These are phyloP conservation scores for Eupithecia insigniata DNA, from an alignment of 2,888 invertebrate species.

Conservation along the genomic window DNA sequence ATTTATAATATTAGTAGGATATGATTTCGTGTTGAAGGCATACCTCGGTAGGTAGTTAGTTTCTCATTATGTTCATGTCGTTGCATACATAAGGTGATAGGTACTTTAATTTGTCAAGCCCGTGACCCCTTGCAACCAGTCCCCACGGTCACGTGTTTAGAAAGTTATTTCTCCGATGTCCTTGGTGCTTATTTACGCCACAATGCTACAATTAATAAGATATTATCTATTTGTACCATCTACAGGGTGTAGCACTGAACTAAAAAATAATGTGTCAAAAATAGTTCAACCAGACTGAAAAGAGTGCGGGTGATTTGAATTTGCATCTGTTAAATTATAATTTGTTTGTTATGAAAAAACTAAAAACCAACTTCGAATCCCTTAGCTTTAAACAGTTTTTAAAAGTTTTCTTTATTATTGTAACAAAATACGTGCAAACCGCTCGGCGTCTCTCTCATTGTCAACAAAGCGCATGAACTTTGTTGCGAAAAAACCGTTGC, in stretches of 20 bases:
- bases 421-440: no score
- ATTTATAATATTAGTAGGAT: not conserved
- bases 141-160: not conserved
- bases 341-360: no score
- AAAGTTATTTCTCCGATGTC: slow-evolving; percentile 14
- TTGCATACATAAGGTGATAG: not conserved
- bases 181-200: slow-evolving; percentile 20
- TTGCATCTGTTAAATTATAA: no score
- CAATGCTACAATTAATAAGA: slow-evolving; percentile 28
- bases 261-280: not conserved
- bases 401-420: no score
- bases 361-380: no score
- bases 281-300: not conserved
- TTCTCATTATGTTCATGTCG: not conserved
- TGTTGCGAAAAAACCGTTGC: no score
- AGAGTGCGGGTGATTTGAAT: no score
- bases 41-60: not conserved
- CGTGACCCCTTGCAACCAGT: slow-evolving; percentile 2
- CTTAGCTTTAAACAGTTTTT: no score
- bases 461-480: no score
- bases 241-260: not conserved
- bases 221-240: slow-evolving; percentile 18
- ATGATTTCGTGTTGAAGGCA: not conserved
- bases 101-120: not conserved
- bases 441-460: no score